Evolutionary conservation across 2,797 vertebrate genomes (phyloP).

Genomic region (Xiphophorus birchmanni): DNA sequence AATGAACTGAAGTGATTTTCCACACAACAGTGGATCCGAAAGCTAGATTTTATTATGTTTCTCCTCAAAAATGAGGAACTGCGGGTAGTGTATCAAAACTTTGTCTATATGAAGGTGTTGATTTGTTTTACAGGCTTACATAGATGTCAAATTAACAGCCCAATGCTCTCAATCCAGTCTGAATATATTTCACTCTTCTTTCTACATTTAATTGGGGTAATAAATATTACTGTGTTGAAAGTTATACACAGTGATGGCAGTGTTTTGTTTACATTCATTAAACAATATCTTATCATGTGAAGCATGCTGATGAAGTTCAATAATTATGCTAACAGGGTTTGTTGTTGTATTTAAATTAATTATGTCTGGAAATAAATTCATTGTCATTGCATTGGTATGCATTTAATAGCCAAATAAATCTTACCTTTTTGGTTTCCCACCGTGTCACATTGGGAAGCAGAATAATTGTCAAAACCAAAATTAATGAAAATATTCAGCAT

Average conservation of each 20-base stretch:
- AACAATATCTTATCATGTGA: slow-evolving; percentile 39
- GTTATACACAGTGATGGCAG: slow-evolving; percentile 21
- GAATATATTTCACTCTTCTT: slow-evolving; percentile 13
- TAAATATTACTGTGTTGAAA: slow-evolving; percentile 34
- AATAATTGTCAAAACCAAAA: slow-evolving; percentile 22
- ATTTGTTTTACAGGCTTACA: background rate
- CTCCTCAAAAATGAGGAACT: background rate
- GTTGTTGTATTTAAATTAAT: slow-evolving; percentile 45
- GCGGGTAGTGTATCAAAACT: background rate
- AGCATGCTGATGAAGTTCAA: slow-evolving; percentile 32
- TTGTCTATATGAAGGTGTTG: background rate
- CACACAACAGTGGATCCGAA: background rate
- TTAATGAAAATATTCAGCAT: slow-evolving; percentile 37
- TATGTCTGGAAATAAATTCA: slow-evolving; percentile 33
- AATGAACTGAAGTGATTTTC: background rate
- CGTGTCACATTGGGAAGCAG: slow-evolving; percentile 7
- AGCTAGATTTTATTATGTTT: background rate
- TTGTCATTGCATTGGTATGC: slow-evolving; percentile 20
- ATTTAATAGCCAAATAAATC: slow-evolving; percentile 33
- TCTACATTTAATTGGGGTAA: slow-evolving; percentile 33
- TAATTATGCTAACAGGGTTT: slow-evolving; percentile 47
- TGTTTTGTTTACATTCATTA: slow-evolving; percentile 40
- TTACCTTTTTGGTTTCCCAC: slow-evolving; percentile 9
- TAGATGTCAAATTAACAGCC: background rate
- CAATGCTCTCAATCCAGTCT: background rate